Conservation (phyloP, 2,888 invertebrate species). For the Achlya flavicornis region DNA sequence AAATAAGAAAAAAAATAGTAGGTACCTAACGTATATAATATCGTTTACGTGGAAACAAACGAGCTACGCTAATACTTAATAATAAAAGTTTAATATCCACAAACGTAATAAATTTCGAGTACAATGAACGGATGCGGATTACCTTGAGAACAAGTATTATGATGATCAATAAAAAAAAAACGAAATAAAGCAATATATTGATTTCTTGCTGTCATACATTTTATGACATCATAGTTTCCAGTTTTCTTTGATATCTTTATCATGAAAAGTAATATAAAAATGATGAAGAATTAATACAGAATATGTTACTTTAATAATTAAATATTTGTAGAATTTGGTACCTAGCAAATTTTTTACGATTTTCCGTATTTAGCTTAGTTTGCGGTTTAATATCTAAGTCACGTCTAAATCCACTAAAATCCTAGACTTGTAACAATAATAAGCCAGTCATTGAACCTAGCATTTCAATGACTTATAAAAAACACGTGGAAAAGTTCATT, state of each 20-base stretch:
- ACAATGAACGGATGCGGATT: slow-evolving; percentile 74
- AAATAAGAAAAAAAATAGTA: slow-evolving; percentile 16
- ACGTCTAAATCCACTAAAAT: neutral
- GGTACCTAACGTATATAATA: slow-evolving; percentile 14
- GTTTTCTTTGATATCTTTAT: too few relatives aligned
- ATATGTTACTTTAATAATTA: neutral
- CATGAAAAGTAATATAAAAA: neutral
- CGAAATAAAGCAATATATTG: slow-evolving; percentile 39
- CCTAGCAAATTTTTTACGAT: neutral
- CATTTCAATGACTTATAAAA: slow-evolving; percentile 10
- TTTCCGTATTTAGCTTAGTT: neutral
- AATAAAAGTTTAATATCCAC: slow-evolving; percentile 48
- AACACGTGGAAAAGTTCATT: slow-evolving; percentile 7
- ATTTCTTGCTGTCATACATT: slow-evolving; percentile 22
- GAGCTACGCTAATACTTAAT: slow-evolving; percentile 8
- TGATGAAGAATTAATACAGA: neutral
- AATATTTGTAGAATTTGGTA: neutral
- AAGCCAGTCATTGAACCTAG: slow-evolving; percentile 12
- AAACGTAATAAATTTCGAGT: slow-evolving; percentile 62
- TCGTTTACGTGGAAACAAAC: slow-evolving; percentile 10
- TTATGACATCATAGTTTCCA: neutral
- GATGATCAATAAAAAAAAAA: slow-evolving; percentile 46
- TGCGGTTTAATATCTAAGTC: slow-evolving; percentile 11
- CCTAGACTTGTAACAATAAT: slow-evolving; percentile 8
- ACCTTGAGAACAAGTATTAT: slow-evolving; percentile 69